A percentile compares a stretch with the other conserved stretches of the same genome.
phyloP scores from a whole-genome alignment of 2,113 vertebrate genomes.

The Pagrus major region DNA sequence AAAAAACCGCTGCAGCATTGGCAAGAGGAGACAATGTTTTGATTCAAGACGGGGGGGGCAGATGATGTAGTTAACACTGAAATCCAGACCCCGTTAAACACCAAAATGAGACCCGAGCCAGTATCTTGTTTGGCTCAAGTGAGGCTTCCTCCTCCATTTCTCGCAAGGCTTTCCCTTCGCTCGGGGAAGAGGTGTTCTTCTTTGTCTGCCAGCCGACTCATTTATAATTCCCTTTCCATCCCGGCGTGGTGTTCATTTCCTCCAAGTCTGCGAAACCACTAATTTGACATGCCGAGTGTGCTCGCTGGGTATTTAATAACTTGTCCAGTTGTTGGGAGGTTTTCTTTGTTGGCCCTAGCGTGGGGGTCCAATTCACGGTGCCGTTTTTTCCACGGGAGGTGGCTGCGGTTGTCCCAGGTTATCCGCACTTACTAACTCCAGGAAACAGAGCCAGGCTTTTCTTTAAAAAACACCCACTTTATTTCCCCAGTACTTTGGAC shows the following conservation, averaged over 20 bases:
- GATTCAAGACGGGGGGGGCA: slow-evolving; percentile 7
- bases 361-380: slow-evolving; percentile 50
- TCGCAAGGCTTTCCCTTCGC: slow-evolving; percentile 40
- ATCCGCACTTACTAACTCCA: slow-evolving; percentile 50
- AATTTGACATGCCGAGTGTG: neutral
- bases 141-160: slow-evolving; percentile 73
- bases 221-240: slow-evolving; percentile 53
- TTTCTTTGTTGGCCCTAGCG: slow-evolving; percentile 72
- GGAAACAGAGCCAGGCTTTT: slow-evolving; percentile 24
- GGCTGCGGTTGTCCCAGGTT: slow-evolving; percentile 63
- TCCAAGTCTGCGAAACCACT: neutral
- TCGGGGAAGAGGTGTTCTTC: slow-evolving; percentile 61
- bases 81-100: neutral
- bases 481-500: neutral
- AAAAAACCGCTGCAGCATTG: slow-evolving; percentile 37
- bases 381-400: slow-evolving; percentile 54
- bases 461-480: slow-evolving; percentile 14
- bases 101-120: slow-evolving; percentile 50
- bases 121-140: slow-evolving; percentile 41
- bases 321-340: slow-evolving; percentile 31
- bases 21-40: neutral
- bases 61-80: neutral
- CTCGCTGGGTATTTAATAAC: slow-evolving; percentile 15
- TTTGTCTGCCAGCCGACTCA: slow-evolving; percentile 75
- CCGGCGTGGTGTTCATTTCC: neutral